Conservation (phyloP, 1,140 invertebrate genomes). For the Diploscapter pachys region DNA sequence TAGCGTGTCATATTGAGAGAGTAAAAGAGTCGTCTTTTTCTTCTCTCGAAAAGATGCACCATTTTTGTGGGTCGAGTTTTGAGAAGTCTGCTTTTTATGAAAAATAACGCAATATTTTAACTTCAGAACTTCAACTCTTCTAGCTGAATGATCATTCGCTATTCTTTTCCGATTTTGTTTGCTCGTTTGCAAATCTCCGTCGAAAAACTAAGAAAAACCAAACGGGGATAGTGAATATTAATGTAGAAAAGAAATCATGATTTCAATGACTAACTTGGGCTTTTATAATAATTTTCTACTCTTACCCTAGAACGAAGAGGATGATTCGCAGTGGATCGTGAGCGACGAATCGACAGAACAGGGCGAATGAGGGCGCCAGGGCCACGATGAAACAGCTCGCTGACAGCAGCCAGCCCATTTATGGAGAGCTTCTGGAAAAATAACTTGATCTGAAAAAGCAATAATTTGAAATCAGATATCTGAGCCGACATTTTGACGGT, state of each 20-base stretch:
- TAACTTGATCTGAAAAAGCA: neutral
- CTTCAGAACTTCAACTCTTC: too few relatives aligned
- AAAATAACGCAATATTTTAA: too few relatives aligned
- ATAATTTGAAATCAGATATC: too few relatives aligned
- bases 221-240: neutral
- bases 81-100: too few relatives aligned
- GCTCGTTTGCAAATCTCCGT: neutral
- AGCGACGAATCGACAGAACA: constrained; percentile 36
- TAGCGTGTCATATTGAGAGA: too few relatives aligned
- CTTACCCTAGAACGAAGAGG: constrained; percentile 38
- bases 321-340: constrained; percentile 38
- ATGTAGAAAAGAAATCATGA: neutral
- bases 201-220: neutral
- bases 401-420: constrained; percentile 32
- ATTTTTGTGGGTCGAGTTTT: too few relatives aligned
- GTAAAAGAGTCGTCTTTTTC: too few relatives aligned
- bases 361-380: constrained; percentile 30
- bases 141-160: too few relatives aligned
- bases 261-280: constrained; percentile 11
- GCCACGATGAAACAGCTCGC: constrained; percentile 32
- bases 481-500: too few relatives aligned
- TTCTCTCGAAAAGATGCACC: too few relatives aligned
- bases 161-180: too few relatives aligned
- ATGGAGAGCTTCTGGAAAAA: neutral
- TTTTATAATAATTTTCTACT: neutral